Evolutionary conservation across 2,888 invertebrate species (phyloP).

Genomic region (Hyppa rectilinea): DNA sequence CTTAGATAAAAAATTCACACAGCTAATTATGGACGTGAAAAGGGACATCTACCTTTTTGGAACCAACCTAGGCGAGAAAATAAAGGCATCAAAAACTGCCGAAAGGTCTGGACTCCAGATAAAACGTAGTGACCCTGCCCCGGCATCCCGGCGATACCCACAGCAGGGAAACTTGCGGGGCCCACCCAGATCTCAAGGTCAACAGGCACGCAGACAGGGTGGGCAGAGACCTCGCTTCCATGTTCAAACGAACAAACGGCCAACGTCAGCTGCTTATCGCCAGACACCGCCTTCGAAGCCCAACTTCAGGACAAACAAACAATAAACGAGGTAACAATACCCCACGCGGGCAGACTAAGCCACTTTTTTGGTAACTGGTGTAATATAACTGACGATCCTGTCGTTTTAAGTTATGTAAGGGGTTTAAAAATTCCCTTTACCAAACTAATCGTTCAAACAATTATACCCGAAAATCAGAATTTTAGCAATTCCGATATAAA

Average conservation of each 20-base stretch:
- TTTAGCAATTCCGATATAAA: not conserved
- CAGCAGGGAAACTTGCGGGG: conserved; percentile 6
- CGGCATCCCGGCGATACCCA: no score
- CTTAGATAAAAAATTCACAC: conserved; percentile 9
- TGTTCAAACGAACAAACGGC: conserved; percentile 8
- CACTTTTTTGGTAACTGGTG: conserved; percentile 6
- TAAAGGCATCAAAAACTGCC: conserved; percentile 23
- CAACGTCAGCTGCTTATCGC: conserved; percentile 1
- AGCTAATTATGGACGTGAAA: conserved; percentile 6
- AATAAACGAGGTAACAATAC: no score
- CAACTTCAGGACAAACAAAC: conserved; percentile 10
- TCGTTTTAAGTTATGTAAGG: not conserved
- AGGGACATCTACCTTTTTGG: conserved; percentile 14
- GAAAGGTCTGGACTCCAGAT: conserved; percentile 14
- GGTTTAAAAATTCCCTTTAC: conserved; percentile 8
- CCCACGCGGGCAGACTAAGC: conserved; percentile 10
- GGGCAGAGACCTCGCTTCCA: conserved; percentile 9
- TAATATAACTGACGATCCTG: conserved; percentile 11
- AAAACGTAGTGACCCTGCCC: conserved; percentile 11
- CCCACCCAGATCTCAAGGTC: conserved; percentile 17
- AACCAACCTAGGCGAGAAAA: conserved; percentile 8
- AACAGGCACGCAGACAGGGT: conserved; percentile 6
- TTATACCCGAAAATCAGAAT: not conserved
- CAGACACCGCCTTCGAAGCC: conserved; percentile 1
- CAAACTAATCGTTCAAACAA: conserved; percentile 1